Evolutionary conservation across 1,140 invertebrate species (phyloP).

Genomic region (Lysiphlebus fabarum): DNA sequence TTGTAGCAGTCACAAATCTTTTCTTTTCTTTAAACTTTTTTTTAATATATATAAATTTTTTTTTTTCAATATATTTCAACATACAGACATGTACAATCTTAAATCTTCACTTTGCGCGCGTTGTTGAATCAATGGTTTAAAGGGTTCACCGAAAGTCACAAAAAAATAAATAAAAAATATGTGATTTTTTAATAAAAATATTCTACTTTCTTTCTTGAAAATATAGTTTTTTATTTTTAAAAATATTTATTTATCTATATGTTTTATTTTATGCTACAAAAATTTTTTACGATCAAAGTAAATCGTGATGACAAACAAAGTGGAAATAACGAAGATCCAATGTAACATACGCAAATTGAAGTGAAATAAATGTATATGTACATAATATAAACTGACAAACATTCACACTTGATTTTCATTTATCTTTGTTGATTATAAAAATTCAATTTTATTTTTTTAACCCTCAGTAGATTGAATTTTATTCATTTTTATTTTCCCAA

Average conservation of each 20-base stretch:
- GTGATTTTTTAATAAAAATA: no score
- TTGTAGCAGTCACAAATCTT: background rate
- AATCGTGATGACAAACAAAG: constrained; percentile 15
- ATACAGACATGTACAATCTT: background rate
- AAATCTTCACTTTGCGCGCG: constrained; percentile 1
- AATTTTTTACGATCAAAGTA: constrained; percentile 10
- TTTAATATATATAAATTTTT: background rate
- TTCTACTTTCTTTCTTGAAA: no score
- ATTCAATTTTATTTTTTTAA: background rate
- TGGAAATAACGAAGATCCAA: constrained; percentile 16
- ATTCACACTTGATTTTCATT: background rate
- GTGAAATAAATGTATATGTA: constrained; percentile 17
- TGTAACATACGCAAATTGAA: constrained; percentile 20
- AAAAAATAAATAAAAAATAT: no score
- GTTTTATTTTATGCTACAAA: background rate
- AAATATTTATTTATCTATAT: background rate
- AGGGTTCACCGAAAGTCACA: background rate
- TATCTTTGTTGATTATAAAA: background rate
- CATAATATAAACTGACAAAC: constrained; percentile 7
- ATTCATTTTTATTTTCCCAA: background rate
- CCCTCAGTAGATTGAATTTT: background rate
- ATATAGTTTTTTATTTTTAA: no score
- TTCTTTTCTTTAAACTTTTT: constrained; percentile 2
- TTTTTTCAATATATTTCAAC: background rate
- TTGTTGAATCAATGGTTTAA: constrained; percentile 12